Evolutionary conservation across 53 echinoderm and acorn worm species (phyloP).

Genomic region (Henricia sp.): DNA sequence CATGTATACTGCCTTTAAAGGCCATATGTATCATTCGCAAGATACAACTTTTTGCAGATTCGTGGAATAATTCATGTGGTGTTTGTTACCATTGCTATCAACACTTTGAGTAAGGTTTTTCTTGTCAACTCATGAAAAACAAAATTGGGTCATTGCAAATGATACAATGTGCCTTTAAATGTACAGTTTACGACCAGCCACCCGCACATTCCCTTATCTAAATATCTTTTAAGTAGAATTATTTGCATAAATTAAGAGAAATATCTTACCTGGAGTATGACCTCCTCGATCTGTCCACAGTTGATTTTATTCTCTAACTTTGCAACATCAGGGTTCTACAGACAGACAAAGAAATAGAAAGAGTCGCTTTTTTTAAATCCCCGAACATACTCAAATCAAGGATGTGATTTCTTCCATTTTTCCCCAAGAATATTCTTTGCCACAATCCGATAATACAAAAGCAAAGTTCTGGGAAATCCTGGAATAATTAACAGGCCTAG

Average conservation of each 20-base stretch:
- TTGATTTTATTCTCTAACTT: conserved; percentile 82
- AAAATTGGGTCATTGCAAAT: too few species aligned
- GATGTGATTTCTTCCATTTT: neutral
- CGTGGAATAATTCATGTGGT: too few species aligned
- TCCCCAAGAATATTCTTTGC: neutral
- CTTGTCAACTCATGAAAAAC: too few species aligned
- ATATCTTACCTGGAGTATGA: conserved; percentile 82
- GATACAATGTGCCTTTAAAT: too few species aligned
- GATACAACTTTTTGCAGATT: too few species aligned
- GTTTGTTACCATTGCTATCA: too few species aligned
- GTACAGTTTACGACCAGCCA: too few species aligned
- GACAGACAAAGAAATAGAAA: neutral
- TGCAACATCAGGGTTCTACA: conserved; percentile 71
- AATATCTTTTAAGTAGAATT: too few species aligned
- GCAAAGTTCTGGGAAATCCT: neutral
- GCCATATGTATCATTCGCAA: too few species aligned
- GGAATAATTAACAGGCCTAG: neutral
- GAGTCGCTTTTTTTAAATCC: neutral
- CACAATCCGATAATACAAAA: neutral
- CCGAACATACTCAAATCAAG: neutral
- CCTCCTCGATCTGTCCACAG: conserved; percentile 93
- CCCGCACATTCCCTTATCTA: too few species aligned
- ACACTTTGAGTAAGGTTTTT: too few species aligned
- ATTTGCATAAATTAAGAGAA: neutral
- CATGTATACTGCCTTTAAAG: too few species aligned